Evolutionary conservation across 2,797 vertebrate species (phyloP), one percentile per base, ranked within the genome.

Genomic region (Aulostomus chinensis): DNA sequence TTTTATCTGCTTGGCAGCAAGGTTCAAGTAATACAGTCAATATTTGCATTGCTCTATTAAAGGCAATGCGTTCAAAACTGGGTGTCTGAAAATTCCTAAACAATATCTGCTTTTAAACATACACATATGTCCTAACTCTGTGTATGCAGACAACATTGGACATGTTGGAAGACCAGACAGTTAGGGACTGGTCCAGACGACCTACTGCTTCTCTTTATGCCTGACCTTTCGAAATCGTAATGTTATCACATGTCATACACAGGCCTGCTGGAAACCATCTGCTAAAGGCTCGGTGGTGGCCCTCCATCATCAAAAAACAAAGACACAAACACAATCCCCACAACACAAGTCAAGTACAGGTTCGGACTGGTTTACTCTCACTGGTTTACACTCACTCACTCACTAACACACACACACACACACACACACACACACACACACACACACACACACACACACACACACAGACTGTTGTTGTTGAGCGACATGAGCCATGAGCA

Each of bases 211-310:
- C 70, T 41, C 76, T 78, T 74, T 66, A 83, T 68, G 78, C 68
- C 77, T 89, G 89, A 91, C 90, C 87, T 91, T 88, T 87, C 57
- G 51, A 65, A 84, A 86, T 79, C 80, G 81, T 86, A 89, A 88
- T 76, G 79, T 85, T 88, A 88, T 87, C 85, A 80, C 83, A 81
- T 88, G 86, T 88, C 84, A 84, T 82, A 82, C 41, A 69, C 72
- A 42, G 73, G 79, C 83, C 83, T 86, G 80, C 80, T 89, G 83
- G 85, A 90, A 88, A 88, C 88, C 88, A 90, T 88, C 88, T 90
- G 88, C 73, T 83, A 37, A 56, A 73, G 70, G 82, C 74, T 48
- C 79, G 58, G 64, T 55, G 61, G 80, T 73, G 68, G 67, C 79
- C 73, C 63, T 55, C 46, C 46, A 59, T 71, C 57, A 63, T 38